phyloP scores from a whole-genome alignment of 2,113 vertebrate species.

The Cyphomyrus discorhynchus region DNA sequence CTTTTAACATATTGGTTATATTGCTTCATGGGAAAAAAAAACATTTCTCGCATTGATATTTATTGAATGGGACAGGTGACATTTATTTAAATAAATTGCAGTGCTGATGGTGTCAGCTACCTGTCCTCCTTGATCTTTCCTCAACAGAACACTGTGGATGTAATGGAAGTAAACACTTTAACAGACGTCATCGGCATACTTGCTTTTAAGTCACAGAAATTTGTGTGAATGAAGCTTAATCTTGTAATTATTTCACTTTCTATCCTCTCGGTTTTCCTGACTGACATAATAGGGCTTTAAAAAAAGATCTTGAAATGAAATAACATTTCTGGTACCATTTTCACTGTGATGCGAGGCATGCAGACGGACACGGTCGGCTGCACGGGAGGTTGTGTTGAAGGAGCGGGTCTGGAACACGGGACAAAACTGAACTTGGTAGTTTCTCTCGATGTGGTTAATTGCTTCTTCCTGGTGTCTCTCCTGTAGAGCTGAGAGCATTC shows the following conservation, averaged over 20 bases:
- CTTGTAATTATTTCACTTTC: background rate
- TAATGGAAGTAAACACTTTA: background rate
- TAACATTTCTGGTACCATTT: slow-evolving; percentile 39
- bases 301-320: slow-evolving; percentile 26
- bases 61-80: background rate
- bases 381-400: slow-evolving; percentile 5
- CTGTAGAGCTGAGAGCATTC: slow-evolving; percentile 37
- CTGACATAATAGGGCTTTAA: slow-evolving; percentile 12
- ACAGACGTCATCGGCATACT: background rate
- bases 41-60: slow-evolving; percentile 8
- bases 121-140: background rate
- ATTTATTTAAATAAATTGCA: slow-evolving; percentile 10
- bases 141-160: background rate
- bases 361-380: slow-evolving; percentile 19
- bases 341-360: slow-evolving; percentile 51
- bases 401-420: slow-evolving; percentile 27
- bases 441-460: slow-evolving; percentile 41
- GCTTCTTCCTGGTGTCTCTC: slow-evolving; percentile 30
- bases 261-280: background rate
- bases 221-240: background rate
- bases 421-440: slow-evolving; percentile 29
- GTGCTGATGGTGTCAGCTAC: background rate
- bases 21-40: background rate
- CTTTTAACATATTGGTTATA: slow-evolving; percentile 19
- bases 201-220: background rate